Conservation (phyloP, 2,888 invertebrate genomes). For the Lissocephala sabroskyi region DNA sequence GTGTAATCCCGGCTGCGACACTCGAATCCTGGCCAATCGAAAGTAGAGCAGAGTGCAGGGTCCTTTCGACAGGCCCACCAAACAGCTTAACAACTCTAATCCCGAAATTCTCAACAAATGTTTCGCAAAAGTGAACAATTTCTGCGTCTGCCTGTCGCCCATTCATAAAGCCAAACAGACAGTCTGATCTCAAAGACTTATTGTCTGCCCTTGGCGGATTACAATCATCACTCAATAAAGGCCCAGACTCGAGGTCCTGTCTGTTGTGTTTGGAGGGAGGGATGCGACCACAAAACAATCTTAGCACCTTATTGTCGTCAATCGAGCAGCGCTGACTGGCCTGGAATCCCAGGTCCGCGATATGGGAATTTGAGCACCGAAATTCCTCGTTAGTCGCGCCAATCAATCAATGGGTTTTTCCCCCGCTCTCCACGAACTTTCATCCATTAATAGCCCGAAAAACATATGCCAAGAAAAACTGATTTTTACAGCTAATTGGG, state of each 20-base stretch:
- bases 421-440: conserved; percentile 10
- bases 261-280: no score
- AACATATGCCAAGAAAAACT: conserved; percentile 43
- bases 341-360: no score
- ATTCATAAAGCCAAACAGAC: conserved; percentile 34
- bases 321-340: no score
- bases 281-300: no score
- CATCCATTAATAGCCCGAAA: conserved; percentile 22
- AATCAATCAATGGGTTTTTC: conserved; percentile 37
- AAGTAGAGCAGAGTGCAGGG: no score
- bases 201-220: conserved; percentile 12
- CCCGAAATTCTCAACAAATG: conserved; percentile 47
- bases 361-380: no score
- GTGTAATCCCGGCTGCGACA: no score
- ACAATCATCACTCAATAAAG: conserved; percentile 41
- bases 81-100: conserved; percentile 57
- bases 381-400: conserved; percentile 29
- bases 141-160: conserved; percentile 16
- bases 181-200: conserved; percentile 23
- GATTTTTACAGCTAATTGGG: conserved; percentile 51
- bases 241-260: no score
- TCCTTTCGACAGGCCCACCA: conserved; percentile 40
- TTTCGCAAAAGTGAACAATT: conserved; percentile 37
- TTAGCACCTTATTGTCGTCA: no score
- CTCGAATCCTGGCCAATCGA: no score